Evolutionary conservation across 2,888 invertebrate genomes (phyloP), one percentile per base, ranked within the genome.

Genomic region (Sesamia inferens): DNA sequence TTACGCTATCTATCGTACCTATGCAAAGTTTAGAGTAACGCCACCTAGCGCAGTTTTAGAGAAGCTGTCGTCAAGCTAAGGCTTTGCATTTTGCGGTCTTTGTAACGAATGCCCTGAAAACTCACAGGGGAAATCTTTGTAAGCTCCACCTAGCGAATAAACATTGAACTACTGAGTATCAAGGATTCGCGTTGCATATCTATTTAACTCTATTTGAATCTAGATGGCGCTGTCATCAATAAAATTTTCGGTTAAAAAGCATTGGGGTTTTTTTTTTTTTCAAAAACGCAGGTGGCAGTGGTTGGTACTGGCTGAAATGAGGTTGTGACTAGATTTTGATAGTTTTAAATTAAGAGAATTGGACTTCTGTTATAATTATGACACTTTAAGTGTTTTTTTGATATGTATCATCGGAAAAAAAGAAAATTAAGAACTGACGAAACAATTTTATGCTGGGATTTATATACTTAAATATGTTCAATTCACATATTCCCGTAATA

Each of bases 221-320:
- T 47, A 70, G 72, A 72, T 70, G 72, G 44, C 70, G 72, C n/a
- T 16, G 22, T 66, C 7, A 4, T 66, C 8, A 59, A 63, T 19
- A n/a, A 16, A 14, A 16, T 7, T 11, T 44, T 0, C 31, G 8
- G 14, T 6, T 24, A 64, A 55, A 31, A 16, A 16, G 16, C n/a
- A 39, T 39, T 55, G 13, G 14, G 24, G 14, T 24, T 57, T 13
- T 14, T 51, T 51, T 24, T 24, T 57, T 13, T 14, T 51, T 51
- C 10, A n/a, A n/a, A n/a, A 11, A 13, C 13, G n/a, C n/a, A n/a
- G n/a, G n/a, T n/a, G n/a, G n/a, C n/a, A n/a, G n/a, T n/a, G n/a
- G n/a, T n/a, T n/a, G n/a, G n/a, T n/a, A n/a, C n/a, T n/a, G n/a
- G n/a, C n/a, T n/a, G n/a, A n/a, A n/a, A n/a, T n/a, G n/a, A n/a